Evolutionary conservation across 1,140 invertebrate genomes (phyloP).

Genomic region (Aethina tumida): DNA sequence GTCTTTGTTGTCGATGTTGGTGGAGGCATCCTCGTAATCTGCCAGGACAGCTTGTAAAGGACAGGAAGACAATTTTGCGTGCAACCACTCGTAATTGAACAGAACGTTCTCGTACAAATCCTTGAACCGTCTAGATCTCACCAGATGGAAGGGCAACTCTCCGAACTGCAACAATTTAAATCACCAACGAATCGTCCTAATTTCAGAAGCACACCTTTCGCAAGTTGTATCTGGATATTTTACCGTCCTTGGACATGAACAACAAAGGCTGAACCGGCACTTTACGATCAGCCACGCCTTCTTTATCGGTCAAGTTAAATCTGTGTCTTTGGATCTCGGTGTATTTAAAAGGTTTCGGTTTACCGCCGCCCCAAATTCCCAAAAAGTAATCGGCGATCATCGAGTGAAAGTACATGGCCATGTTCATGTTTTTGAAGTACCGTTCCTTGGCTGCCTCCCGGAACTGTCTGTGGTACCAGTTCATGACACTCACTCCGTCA

Average conservation of each 20-base stretch:
- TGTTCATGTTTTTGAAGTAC: constrained; percentile 96
- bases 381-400: constrained; percentile 97
- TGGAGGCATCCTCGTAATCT: constrained; percentile 92
- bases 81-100: constrained; percentile 97
- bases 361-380: constrained; percentile 90
- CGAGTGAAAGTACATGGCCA: constrained; percentile 93
- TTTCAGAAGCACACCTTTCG: constrained; percentile 53
- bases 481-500: constrained; percentile 92
- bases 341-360: constrained; percentile 92
- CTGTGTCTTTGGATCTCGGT: constrained; percentile 91
- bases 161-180: constrained; percentile 58
- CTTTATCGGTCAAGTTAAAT: constrained; percentile 79
- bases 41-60: constrained; percentile 88
- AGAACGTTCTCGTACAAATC: constrained; percentile 90
- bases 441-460: constrained; percentile 84
- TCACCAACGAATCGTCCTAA: constrained; percentile 12
- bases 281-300: constrained; percentile 90
- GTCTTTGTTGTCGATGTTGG: constrained; percentile 75
- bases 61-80: constrained; percentile 90
- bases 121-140: constrained; percentile 80
- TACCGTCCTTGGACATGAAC: constrained; percentile 82
- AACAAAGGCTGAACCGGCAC: constrained; percentile 92
- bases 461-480: constrained; percentile 97
- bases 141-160: constrained; percentile 89
- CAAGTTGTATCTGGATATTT: constrained; percentile 75